phyloP scores from a whole-genome alignment of 2,888 invertebrate species.

The Cantharis flavilabris region DNA sequence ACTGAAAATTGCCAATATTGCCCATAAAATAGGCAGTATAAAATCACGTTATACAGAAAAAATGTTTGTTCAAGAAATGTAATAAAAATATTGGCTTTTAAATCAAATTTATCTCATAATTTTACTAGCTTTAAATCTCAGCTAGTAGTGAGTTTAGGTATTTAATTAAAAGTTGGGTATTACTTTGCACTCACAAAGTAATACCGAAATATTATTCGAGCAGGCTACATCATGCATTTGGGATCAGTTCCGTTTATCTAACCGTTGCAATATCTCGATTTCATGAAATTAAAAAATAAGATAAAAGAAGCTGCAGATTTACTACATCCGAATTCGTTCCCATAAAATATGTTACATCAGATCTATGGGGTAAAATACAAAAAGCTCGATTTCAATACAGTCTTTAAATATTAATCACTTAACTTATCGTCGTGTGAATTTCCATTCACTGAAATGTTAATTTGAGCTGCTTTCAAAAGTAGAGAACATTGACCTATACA shows the following conservation, averaged over 20 bases:
- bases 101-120: not conserved
- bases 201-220: not conserved
- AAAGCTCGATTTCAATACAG: not conserved
- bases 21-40: not conserved
- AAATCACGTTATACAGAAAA: not conserved
- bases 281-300: not conserved
- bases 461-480: constrained; percentile 12
- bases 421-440: constrained; percentile 5
- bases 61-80: not conserved
- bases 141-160: not conserved
- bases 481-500: constrained; percentile 16
- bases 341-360: not conserved
- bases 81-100: not conserved
- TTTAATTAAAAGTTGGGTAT: not conserved
- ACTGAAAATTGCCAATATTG: not conserved
- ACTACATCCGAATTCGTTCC: not conserved
- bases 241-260: not conserved
- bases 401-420: not conserved
- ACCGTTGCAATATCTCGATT: not conserved
- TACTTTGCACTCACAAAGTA: not conserved
- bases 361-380: not conserved
- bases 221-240: not conserved
- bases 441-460: constrained; percentile 19
- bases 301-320: not conserved
- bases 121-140: not conserved